Conservation (phyloP, 2,113 vertebrate genomes). For the Myocastor coypus region DNA sequence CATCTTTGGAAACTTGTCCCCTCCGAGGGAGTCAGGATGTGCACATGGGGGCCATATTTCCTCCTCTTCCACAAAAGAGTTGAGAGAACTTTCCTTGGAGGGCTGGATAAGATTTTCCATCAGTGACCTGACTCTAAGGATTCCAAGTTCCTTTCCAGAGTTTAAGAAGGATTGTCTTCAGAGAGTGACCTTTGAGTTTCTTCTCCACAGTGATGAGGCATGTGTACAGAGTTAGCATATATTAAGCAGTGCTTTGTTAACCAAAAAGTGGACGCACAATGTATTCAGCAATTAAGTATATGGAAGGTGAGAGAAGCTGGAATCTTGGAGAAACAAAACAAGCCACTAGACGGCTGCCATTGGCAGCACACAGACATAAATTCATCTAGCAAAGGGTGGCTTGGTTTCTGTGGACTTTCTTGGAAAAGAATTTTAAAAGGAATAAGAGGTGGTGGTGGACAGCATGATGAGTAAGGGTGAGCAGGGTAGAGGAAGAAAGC, state of each 20-base stretch:
- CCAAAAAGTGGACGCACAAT: background rate
- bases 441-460: background rate
- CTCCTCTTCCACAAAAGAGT: background rate
- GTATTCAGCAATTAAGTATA: background rate
- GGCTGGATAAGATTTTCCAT: background rate
- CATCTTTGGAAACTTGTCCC: background rate
- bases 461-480: background rate
- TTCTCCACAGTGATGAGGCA: background rate
- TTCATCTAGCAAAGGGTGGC: background rate
- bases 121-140: background rate
- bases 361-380: too few species aligned
- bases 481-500: background rate
- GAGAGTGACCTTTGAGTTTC: background rate
- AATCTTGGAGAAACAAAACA: constrained; percentile 78
- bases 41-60: background rate
- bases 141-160: background rate
- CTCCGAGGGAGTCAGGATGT: background rate
- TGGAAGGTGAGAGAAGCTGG: constrained; percentile 63
- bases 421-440: background rate
- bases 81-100: background rate
- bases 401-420: background rate
- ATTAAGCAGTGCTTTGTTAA: background rate
- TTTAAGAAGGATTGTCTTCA: background rate
- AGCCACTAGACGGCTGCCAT: background rate
- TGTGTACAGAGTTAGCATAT: background rate